Evolutionary conservation across 1,140 invertebrate genomes (phyloP).

Genomic region (Drosophila paulistorum): DNA sequence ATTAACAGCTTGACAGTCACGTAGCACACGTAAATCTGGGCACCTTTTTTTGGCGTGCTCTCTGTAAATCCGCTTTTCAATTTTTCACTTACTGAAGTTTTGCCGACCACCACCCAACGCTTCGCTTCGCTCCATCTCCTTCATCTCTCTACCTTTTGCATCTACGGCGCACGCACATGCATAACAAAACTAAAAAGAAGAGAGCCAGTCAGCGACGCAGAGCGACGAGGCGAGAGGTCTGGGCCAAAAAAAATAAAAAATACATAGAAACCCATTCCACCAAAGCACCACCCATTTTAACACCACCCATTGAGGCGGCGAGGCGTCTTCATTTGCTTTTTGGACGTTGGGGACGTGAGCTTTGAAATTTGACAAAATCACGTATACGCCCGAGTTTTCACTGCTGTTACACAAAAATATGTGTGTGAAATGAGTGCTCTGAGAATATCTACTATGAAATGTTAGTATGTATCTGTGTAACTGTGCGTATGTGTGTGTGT

Average conservation of each 20-base stretch:
- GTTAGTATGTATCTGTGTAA: constrained; percentile 39
- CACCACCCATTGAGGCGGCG: constrained; percentile 1
- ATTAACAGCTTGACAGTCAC: constrained; percentile 78
- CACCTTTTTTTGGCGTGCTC: constrained; percentile 38
- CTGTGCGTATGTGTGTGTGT: constrained; percentile 23
- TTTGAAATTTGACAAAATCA: constrained; percentile 79
- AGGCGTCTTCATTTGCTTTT: constrained; percentile 50
- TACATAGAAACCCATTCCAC: constrained; percentile 39
- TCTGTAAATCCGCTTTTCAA: constrained; percentile 73
- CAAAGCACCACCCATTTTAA: background rate
- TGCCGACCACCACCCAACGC: constrained; percentile 18
- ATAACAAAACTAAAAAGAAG: constrained; percentile 68
- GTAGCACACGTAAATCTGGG: constrained; percentile 75
- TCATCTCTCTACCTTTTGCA: constrained; percentile 2
- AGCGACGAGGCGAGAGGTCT: constrained; percentile 19
- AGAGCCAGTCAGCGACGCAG: background rate
- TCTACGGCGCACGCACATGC: constrained; percentile 59
- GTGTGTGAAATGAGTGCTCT: constrained; percentile 62
- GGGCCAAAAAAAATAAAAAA: constrained; percentile 58
- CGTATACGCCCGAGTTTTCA: constrained; percentile 73
- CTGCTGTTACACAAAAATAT: constrained; percentile 72
- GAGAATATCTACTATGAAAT: constrained; percentile 56
- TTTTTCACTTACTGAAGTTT: constrained; percentile 76
- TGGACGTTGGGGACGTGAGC: constrained; percentile 57
- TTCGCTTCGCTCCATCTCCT: background rate